Base-by-base conservation (phyloP, 2,113 vertebrate genomes). In the Myiozetetes cayanensis region DNA sequence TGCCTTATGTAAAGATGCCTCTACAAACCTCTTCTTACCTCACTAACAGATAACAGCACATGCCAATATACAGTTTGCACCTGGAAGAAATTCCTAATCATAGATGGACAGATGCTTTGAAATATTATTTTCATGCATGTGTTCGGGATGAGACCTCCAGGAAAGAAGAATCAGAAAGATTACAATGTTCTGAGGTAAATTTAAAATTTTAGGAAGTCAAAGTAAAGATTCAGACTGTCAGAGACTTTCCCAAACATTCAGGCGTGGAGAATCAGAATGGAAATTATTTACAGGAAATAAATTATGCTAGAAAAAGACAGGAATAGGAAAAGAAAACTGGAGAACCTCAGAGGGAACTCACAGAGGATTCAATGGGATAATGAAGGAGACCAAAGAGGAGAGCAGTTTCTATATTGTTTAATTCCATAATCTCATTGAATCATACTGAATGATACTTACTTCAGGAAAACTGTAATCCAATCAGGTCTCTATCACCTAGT, bases 361-460 rank as follows among this genome's bases (percentile, higher is more conserved):
- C 13, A 67, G 49, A 56, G 44, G 53, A 58, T 68, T 93, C 81
- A 85, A 72, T 27, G 58, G 43, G 11, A 65, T 91, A 68, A 73
- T 28, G 33, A 89, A 93, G 74, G 39, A 79, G 35, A 70, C 44
- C 39, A 67, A 78, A 63, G 49, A 82, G 52, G 21, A 70, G 21
- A 81, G 12, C 11, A 67, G 35, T 67, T 87, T 47, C 24, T 76
- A 19, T 70, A 20, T 25, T 73, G 12, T 41, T 88, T 82, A 78
- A 89, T 82, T 91, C 87, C 79, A 72, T 85, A 72, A 87, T 89
- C 73, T 53, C 46, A 11, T 53, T 91, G 89, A 95, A 92, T 76
- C 70, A 71, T 47, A 47, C 47, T 63, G 74, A 75, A 75, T 52
- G 33, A 72, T 65, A 77, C 35, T 72, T 87, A 47, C 14, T 75